Base-by-base conservation (phyloP, 2,888 invertebrate species). In the Deilephila porcellus region DNA sequence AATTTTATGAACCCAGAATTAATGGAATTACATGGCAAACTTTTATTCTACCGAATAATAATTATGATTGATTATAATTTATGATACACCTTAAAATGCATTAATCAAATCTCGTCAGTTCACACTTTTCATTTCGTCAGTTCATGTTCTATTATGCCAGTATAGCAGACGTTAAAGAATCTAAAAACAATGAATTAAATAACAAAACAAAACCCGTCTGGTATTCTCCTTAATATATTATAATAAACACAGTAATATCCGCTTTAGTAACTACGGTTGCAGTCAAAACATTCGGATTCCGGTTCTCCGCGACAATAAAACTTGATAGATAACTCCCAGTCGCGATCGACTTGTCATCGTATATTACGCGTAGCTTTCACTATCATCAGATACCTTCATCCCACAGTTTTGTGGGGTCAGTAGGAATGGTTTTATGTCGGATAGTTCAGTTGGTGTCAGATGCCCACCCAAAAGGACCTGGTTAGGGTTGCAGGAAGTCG, bases 251-350 rank as follows among this genome's bases (percentile, higher is more conserved):
- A 77, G 78, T 77, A 77, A 84, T 81, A 83, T 85, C 81, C 83
- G 83, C 78, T 78, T 77, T 80, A 76, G 80, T 81, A 81, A 78
- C 79, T 74, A 60, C 75, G 71, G 75, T 75, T 76, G 80, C 78
- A 82, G 86, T 85, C 85, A 85, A 81, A 86, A 86, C 81, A 85
- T 77, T 80, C 72, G 71, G 75, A 82, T 81, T 82, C 85, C 81
- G 83, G 85, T 85, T 84, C 76, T 74, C 78, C 78, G 80, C 78
- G 79, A 79, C 82, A 82, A 82, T 85, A 83, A 85, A 86, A 85
- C 79, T 83, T 83, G 81, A 86, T 83, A 83, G 85, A 86, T 85
- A 81, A 76, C 74, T 75, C 75, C 17, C 53, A 74, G 56, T 64
- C 63, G 63, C 53, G 34, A 71, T 71, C 63, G 71, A 60, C 63